Conservation (phyloP, 2,113 vertebrate species). For the Hemiscyllium ocellatum region DNA sequence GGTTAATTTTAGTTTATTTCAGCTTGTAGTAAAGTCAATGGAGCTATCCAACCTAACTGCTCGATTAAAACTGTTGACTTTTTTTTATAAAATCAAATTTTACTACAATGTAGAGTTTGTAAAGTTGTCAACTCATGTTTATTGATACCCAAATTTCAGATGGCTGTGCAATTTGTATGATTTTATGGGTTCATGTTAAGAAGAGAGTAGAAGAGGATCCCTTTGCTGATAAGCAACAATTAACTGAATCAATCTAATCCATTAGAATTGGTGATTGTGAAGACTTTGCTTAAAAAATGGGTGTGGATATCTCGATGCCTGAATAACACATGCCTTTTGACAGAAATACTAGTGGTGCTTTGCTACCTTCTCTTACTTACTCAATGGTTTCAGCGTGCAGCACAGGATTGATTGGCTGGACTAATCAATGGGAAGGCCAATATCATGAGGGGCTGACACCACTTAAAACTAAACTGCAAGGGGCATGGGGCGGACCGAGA, state of each 20-base stretch:
- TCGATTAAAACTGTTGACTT: not conserved
- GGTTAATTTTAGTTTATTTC: not conserved
- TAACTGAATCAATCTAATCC: conserved; percentile 22
- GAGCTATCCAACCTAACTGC: not conserved
- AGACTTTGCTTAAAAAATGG: not conserved
- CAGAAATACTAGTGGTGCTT: not conserved
- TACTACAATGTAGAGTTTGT: not conserved
- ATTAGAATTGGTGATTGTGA: not conserved
- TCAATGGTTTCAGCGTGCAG: not conserved
- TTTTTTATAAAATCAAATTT: not conserved
- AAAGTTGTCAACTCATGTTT: not conserved
- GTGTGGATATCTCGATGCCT: not conserved
- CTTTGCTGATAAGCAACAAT: not conserved
- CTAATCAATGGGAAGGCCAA: not conserved
- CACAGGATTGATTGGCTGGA: not conserved
- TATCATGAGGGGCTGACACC: not conserved
- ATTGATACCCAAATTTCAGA: not conserved
- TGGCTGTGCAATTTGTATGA: conserved; percentile 14
- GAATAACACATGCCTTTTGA: not conserved
- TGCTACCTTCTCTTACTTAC: not conserved
- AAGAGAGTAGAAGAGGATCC: not conserved
- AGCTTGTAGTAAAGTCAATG: not conserved
- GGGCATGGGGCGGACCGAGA: no score
- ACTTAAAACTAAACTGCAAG: not conserved
- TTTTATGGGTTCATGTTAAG: not conserved